Evolutionary conservation across 2,888 invertebrate species (phyloP).

Genomic region (Limenitis camilla): DNA sequence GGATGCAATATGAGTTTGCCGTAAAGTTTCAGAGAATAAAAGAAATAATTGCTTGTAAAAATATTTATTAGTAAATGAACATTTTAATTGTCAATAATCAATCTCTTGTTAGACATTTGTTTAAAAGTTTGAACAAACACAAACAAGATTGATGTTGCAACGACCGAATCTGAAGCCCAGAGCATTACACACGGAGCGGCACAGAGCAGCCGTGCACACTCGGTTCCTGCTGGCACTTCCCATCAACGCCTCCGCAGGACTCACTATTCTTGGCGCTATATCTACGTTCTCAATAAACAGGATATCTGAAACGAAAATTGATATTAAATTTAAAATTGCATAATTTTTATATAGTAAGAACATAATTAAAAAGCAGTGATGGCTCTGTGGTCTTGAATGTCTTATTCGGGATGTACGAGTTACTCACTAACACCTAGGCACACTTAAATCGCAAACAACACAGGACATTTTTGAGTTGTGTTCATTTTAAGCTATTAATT

Average conservation of each 20-base stretch:
- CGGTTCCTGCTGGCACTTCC: neutral
- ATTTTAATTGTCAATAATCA: no score
- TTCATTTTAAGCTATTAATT: no score
- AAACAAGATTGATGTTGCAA: slow-evolving; percentile 8
- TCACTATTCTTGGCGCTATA: neutral
- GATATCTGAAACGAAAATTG: neutral
- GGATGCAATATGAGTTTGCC: no score
- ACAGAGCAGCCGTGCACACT: slow-evolving; percentile 10
- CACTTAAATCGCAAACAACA: no score
- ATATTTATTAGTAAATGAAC: neutral
- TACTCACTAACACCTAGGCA: no score
- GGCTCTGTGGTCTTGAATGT: no score
- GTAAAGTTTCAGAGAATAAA: no score
- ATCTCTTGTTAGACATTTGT: no score
- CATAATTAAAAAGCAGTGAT: no score
- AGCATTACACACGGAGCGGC: slow-evolving; percentile 8
- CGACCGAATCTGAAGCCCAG: slow-evolving; percentile 9
- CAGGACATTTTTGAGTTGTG: no score
- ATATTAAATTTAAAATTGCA: neutral
- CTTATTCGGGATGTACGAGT: no score
- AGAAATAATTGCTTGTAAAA: no score
- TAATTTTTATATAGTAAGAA: neutral
- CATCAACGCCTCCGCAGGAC: neutral
- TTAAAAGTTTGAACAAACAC: slow-evolving; percentile 4
- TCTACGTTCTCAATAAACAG: neutral